These are phyloP conservation scores for Shargacucullia verbasci DNA, from an alignment of 2,888 invertebrate genomes.

Conservation along the genomic window DNA sequence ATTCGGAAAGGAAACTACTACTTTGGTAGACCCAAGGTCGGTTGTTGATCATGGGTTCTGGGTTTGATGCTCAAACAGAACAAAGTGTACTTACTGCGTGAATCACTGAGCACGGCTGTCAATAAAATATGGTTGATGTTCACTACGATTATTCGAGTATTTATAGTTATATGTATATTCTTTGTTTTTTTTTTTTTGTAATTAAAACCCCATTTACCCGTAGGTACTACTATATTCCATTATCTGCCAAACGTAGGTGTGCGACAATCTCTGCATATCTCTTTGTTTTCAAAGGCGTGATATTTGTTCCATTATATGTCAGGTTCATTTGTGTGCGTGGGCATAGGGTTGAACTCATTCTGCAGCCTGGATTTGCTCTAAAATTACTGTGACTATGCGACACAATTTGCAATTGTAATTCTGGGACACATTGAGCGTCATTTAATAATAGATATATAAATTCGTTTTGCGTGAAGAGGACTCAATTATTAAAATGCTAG, in stretches of 20 bases:
- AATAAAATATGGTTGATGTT: too few relatives aligned
- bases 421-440: conserved; percentile 43
- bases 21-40: too few relatives aligned
- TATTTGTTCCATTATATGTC: conserved; percentile 14
- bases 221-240: too few relatives aligned
- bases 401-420: conserved; percentile 50
- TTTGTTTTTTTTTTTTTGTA: too few relatives aligned
- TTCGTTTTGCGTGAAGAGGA: conserved; percentile 26
- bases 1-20: too few relatives aligned
- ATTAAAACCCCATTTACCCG: too few relatives aligned
- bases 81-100: too few relatives aligned
- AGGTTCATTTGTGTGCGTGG: conserved; percentile 37
- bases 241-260: conserved; percentile 13
- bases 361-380: conserved; percentile 36
- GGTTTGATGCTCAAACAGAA: too few relatives aligned
- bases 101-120: too few relatives aligned
- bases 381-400: conserved; percentile 35
- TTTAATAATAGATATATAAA: conserved; percentile 20
- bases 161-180: too few relatives aligned
- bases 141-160: too few relatives aligned
- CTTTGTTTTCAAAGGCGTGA: conserved; percentile 11
- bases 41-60: too few relatives aligned
- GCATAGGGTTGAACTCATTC: conserved; percentile 24
- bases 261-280: neutral
- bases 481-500: conserved; percentile 12